Conservation (phyloP, 2,888 invertebrate species). For the Geophilus truncorum region DNA sequence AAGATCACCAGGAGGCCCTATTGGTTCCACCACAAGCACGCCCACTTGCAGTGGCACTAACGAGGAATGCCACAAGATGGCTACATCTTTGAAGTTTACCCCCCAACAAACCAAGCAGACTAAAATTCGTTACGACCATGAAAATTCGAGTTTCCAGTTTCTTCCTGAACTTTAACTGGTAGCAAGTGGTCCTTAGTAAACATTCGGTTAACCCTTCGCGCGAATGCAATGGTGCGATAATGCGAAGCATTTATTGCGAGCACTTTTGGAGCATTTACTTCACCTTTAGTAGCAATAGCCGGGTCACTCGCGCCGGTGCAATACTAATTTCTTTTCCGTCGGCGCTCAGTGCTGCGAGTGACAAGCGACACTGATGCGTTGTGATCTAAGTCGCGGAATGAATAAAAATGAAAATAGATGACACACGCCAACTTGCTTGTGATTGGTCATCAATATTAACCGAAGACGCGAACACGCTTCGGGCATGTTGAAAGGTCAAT, state of each 20-base stretch:
- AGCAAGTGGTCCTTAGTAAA: too few species aligned
- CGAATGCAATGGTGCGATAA: neutral
- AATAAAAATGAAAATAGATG: neutral
- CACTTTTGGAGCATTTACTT: neutral
- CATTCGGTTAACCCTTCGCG: too few species aligned
- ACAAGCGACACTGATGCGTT: neutral
- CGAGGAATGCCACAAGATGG: too few species aligned
- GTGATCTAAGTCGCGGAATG: neutral
- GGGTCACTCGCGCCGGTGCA: neutral
- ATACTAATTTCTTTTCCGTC: neutral
- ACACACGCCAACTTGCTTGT: neutral
- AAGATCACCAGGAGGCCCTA: too few species aligned
- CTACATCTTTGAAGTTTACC: too few species aligned
- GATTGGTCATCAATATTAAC: neutral
- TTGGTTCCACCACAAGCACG: too few species aligned
- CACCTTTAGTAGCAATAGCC: neutral
- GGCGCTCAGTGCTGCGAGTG: neutral
- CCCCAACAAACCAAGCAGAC: too few species aligned
- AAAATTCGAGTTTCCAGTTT: too few species aligned
- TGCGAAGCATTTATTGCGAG: neutral
- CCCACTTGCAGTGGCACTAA: too few species aligned
- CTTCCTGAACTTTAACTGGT: too few species aligned
- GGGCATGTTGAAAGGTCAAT: neutral
- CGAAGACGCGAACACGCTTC: neutral
- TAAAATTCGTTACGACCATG: too few species aligned